Evolutionary conservation across 2,113 vertebrate genomes (phyloP).

Genomic region (Paedocypris sp.): DNA sequence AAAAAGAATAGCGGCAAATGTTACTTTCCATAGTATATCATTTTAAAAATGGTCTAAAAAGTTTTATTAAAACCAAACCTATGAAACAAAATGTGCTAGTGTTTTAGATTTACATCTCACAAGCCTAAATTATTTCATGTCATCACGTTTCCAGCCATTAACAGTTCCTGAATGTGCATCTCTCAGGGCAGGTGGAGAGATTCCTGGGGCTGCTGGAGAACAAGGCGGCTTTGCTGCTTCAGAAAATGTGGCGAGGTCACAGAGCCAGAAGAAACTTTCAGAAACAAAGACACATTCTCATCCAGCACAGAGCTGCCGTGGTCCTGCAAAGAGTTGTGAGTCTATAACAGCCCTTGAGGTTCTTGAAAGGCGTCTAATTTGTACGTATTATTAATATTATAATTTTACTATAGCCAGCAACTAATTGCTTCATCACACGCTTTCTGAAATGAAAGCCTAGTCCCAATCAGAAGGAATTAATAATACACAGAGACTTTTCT

Average conservation of each 20-base stretch:
- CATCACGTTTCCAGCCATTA: neutral
- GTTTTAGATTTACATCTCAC: no score
- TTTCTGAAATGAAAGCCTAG: no score
- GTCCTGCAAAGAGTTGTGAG: slow-evolving; percentile 79
- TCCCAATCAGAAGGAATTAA: no score
- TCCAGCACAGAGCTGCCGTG: slow-evolving; percentile 69
- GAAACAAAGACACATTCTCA: slow-evolving; percentile 56
- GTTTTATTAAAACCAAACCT: no score
- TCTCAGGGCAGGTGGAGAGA: slow-evolving; percentile 65
- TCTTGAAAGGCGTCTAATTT: no score
- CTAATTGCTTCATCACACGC: no score
- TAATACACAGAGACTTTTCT: no score
- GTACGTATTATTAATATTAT: no score
- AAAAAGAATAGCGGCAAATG: neutral
- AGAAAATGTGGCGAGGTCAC: slow-evolving; percentile 81
- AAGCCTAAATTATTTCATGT: neutral
- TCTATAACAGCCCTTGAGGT: no score
- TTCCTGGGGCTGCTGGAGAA: slow-evolving; percentile 73
- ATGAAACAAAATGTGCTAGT: no score
- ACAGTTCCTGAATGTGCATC: neutral
- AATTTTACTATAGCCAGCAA: no score
- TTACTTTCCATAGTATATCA: neutral
- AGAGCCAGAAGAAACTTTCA: slow-evolving; percentile 63
- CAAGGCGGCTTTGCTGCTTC: slow-evolving; percentile 75
- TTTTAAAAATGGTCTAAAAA: no score